Base-by-base conservation (phyloP, 37 sponge, comb jelly and placozoan genomes). In the Axinella damicornis region DNA sequence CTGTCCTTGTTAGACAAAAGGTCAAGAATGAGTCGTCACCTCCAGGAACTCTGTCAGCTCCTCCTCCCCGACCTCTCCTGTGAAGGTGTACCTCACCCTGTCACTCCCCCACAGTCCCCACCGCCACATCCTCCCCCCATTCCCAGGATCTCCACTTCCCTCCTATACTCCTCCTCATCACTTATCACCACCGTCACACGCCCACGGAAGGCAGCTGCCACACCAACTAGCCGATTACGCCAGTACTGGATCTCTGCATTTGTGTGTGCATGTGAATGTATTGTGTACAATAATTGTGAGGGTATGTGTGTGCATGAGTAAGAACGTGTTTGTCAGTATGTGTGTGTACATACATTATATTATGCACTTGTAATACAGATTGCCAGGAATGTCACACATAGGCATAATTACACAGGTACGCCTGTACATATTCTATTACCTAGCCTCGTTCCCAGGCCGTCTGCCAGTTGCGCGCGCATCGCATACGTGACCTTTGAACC, bases 71-170 rank as follows among this genome's bases (percentile, higher is more conserved):
- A 84, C 46, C n/a, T 89, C 82, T 2, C 65, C 82, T 5, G 53
- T 75, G 61, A 81, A 30, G 17, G 55, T 18, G 36, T 88, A 88
- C 69, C 74, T 80, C 38, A 46, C 57, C 20, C 57, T 81, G 5
- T 25, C 59, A 22, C 57, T 67, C 19, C 69, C 88, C 68, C 57
- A 88, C 36, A 88, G 39, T 33, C 72, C 88, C 24, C 88, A 79
- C 81, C 88, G 24, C 81, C 88, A 2, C 88, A 76, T 75, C 82
- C 54, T 53, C 73, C 81, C 12, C 19, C 69, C 2, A 88, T 18
- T 2, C 82, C 88, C 24, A 88, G 69, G 2, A 62, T 71, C 66
- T 32, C 55, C 56, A 88, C 57, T 39, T 91, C 86, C 30, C 74
- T 33, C 11, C 15, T 22, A 52, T 76, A 85, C 27, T 81, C 86